Conservation (phyloP, 1,140 invertebrate genomes). For the Neotoxoptera formosana region DNA sequence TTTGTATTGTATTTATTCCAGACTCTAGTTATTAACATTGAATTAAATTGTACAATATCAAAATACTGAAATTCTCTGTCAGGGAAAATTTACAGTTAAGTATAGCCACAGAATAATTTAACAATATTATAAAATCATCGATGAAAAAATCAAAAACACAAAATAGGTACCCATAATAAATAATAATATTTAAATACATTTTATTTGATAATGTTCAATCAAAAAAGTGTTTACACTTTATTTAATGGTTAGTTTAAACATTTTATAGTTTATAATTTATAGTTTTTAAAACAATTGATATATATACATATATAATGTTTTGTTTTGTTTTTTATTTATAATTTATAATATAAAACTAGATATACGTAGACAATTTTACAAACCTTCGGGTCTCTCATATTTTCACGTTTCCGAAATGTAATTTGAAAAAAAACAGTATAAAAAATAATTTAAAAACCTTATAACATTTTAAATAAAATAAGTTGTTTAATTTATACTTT, state of each 20-base stretch:
- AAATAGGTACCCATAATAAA: neutral
- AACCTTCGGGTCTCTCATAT: constrained; percentile 9
- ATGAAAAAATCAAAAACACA: neutral
- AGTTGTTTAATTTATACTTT: neutral
- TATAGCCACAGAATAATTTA: neutral
- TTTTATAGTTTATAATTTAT: neutral
- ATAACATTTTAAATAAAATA: neutral
- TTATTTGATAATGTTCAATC: neutral
- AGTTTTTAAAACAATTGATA: neutral
- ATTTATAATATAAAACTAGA: neutral
- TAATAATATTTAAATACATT: neutral
- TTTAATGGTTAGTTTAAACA: neutral
- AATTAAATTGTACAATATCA: neutral
- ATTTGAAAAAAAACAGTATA: neutral
- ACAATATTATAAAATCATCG: neutral
- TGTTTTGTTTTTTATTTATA: neutral
- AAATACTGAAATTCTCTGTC: neutral
- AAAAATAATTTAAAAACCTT: neutral
- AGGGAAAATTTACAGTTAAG: neutral
- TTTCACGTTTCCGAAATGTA: neutral
- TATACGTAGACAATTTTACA: neutral
- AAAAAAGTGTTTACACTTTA: neutral
- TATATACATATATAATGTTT: neutral
- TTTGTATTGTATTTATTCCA: neutral
- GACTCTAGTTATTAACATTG: neutral